Evolutionary conservation across 1,140 invertebrate genomes (phyloP).

Genomic region (Schlechtendalia chinensis): DNA sequence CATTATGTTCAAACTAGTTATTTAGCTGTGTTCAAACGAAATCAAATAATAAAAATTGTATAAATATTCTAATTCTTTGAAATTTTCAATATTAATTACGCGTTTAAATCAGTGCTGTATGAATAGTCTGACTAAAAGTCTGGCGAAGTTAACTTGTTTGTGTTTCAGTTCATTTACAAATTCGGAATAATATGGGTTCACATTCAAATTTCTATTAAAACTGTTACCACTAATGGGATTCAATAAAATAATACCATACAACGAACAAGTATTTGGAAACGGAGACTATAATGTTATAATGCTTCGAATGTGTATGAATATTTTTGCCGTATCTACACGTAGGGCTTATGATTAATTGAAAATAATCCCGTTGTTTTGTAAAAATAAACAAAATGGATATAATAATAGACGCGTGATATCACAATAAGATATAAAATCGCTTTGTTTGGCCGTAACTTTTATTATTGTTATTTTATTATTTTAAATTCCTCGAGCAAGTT

Average conservation of each 20-base stretch:
- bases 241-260: neutral
- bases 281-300: neutral
- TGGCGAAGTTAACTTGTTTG: conserved; percentile 1
- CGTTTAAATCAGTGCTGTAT: neutral
- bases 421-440: conserved; percentile 45
- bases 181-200: conserved; percentile 2
- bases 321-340: neutral
- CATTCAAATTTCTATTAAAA: conserved; percentile 23
- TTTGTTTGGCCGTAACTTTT: conserved; percentile 37
- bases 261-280: neutral
- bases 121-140: conserved; percentile 1
- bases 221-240: conserved; percentile 4
- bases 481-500: conserved; percentile 35
- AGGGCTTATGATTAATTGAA: conserved; percentile 22
- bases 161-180: conserved; percentile 25
- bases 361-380: neutral
- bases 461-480: conserved; percentile 44
- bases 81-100: neutral
- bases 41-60: neutral
- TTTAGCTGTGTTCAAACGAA: too few relatives aligned
- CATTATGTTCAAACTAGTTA: too few relatives aligned
- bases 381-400: conserved; percentile 31
- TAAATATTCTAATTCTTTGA: neutral
- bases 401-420: conserved; percentile 10
- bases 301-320: neutral